Percentiles rank a stretch among this genome's conserved stretches.
Conservation (phyloP, 1,140 invertebrate species). For the Aphelinus certus region DNA sequence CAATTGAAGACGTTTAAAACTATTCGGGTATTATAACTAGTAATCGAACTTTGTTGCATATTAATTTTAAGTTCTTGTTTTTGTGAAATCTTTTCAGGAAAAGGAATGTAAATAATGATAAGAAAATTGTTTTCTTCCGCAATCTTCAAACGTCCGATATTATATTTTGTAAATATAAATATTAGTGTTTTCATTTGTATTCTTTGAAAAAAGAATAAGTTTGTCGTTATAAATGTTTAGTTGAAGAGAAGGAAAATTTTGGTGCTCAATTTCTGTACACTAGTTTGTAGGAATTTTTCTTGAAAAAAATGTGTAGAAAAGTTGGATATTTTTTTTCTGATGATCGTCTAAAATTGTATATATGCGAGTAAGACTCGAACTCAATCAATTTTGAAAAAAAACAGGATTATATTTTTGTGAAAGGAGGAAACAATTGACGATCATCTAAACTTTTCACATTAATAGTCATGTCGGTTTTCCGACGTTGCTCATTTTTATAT, state of each 20-base stretch:
- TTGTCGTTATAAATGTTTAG: conserved; percentile 24
- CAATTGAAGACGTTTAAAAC: conserved; percentile 20
- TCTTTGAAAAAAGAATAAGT: conserved; percentile 27
- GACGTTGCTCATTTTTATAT: conserved; percentile 52
- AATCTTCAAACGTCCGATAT: conserved; percentile 33
- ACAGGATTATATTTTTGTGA: conserved; percentile 24
- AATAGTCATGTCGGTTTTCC: conserved; percentile 45
- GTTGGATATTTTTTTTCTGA: not conserved
- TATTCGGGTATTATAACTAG: conserved; percentile 24
- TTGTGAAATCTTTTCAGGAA: not conserved
- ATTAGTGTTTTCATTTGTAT: conserved; percentile 12
- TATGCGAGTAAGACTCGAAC: conserved; percentile 23
- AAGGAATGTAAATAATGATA: conserved; percentile 10
- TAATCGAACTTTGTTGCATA: conserved; percentile 31
- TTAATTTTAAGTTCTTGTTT: conserved; percentile 26
- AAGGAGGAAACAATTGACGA: conserved; percentile 18
- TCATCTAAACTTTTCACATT: conserved; percentile 21
- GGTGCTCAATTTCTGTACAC: conserved; percentile 32
- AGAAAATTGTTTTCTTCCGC: conserved; percentile 8
- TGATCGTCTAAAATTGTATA: conserved; percentile 32
- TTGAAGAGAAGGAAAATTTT: conserved; percentile 25
- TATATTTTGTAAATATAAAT: conserved; percentile 39
- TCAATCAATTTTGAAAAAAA: conserved; percentile 24
- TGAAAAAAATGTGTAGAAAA: conserved; percentile 27
- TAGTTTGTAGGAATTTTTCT: conserved; percentile 17